Evolutionary conservation across 2,888 invertebrate genomes (phyloP).

Genomic region (Osmoderma eremita): DNA sequence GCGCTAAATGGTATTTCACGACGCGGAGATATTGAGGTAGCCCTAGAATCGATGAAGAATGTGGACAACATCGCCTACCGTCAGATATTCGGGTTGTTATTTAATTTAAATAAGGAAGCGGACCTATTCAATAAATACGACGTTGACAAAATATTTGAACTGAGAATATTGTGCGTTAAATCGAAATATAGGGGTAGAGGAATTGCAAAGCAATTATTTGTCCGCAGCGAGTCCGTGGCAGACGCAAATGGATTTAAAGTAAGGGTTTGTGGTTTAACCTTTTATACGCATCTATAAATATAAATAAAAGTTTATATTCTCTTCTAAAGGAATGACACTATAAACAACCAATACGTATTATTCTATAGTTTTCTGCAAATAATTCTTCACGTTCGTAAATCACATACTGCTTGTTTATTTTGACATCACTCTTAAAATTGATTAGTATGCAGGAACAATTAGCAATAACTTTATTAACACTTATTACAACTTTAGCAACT

Average conservation of each 20-base stretch:
- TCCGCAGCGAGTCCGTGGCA: slow-evolving; percentile 74
- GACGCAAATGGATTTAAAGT: slow-evolving; percentile 77
- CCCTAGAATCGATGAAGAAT: slow-evolving; percentile 74
- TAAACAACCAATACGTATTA: background rate
- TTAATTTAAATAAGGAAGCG: slow-evolving; percentile 74
- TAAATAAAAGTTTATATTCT: too few relatives aligned
- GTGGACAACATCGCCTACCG: slow-evolving; percentile 77
- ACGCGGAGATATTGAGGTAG: slow-evolving; percentile 76
- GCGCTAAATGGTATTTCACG: slow-evolving; percentile 80
- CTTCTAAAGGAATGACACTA: too few relatives aligned
- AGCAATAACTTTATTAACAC: too few relatives aligned
- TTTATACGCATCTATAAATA: too few relatives aligned
- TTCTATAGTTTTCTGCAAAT: too few relatives aligned
- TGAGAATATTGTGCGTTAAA: slow-evolving; percentile 83
- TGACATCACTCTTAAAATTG: too few relatives aligned
- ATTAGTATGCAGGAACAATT: too few relatives aligned
- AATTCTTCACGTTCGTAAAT: too few relatives aligned
- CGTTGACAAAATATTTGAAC: slow-evolving; percentile 79
- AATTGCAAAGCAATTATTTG: slow-evolving; percentile 77
- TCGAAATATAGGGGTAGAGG: slow-evolving; percentile 77
- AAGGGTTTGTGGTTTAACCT: slow-evolving; percentile 39
- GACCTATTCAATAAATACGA: slow-evolving; percentile 75
- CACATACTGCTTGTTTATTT: too few relatives aligned
- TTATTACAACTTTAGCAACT: too few relatives aligned
- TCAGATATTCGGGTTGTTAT: slow-evolving; percentile 81